Evolutionary conservation across 2,797 vertebrate genomes (phyloP), one percentile per base, ranked within the genome.

Genomic region (Holocentrus rufus): DNA sequence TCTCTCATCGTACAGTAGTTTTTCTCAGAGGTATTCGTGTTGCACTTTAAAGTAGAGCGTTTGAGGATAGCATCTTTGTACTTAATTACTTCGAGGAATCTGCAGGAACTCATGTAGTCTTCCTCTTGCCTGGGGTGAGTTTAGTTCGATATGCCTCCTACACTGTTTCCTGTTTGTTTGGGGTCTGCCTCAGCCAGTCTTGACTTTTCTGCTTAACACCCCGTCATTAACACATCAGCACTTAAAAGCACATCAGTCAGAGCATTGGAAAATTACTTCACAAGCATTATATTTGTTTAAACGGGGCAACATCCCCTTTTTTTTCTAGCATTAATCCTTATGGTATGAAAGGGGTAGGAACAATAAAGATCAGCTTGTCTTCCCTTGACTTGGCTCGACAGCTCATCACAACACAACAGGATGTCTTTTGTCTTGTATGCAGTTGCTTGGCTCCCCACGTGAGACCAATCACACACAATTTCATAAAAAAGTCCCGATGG

Each of bases 151-250:
- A 75, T 76, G 76, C 88, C 89, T 91, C 92, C 89, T 84, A 90
- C 90, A 74, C 89, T 54, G 52, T 80, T 91, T 93, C 91, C 89
- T 91, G 89, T 92, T 91, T 91, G 88, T 90, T 90, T 91, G 74
- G 84, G 83, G 84, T 83, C 87, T 79, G 76, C 68, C 82, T 89
- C 69, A 85, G 76, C 83, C 82, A 81, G 70, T 75, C 63, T 59
- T 34, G 65, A 49, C 36, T 9, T 77, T 65, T 80, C 47, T 65
- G 2, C 49, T 52, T 50, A 22, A 69, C 36, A 42, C 50, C 34
- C 46, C 5, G 30, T 30, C 20, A 79, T 70, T 58, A 65, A 69
- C 64, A 34, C 54, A 52, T 74, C 22, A 31, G 60, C 13, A 14
- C 7, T 44, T 20, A 47, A 20, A 13, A 46, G 14, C 34, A 76